These are phyloP conservation scores for Oreochromis grahami DNA, from an alignment of 2,797 vertebrate species.

Conservation along the genomic window DNA sequence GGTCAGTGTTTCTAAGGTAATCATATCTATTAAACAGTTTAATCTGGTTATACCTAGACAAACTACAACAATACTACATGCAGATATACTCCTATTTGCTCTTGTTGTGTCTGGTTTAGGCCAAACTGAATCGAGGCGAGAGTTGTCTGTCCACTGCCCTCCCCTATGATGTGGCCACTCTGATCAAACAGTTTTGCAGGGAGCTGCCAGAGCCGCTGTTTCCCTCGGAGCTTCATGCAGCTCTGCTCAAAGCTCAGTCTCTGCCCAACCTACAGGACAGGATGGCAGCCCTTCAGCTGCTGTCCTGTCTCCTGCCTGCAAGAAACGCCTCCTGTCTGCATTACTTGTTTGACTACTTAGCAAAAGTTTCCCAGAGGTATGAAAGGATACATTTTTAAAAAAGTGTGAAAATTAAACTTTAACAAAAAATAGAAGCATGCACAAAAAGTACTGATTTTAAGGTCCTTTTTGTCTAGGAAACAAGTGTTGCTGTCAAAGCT, in stretches of 20 bases:
- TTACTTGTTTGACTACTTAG: conserved; percentile 87
- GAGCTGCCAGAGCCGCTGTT: conserved; percentile 85
- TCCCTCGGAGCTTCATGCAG: conserved; percentile 78
- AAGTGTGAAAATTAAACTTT: neutral
- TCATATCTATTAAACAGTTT: neutral
- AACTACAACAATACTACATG: neutral
- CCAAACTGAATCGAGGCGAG: conserved; percentile 78
- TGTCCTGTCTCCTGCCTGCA: conserved; percentile 83
- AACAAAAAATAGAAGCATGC: neutral
- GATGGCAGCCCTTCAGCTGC: conserved; percentile 80
- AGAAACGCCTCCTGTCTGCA: conserved; percentile 74
- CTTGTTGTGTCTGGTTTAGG: conserved; percentile 31
- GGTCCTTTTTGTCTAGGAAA: neutral
- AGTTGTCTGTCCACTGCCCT: conserved; percentile 75
- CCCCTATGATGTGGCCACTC: conserved; percentile 85
- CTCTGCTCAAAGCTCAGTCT: conserved; percentile 82
- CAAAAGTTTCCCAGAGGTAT: conserved; percentile 82
- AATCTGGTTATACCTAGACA: neutral
- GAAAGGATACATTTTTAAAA: neutral
- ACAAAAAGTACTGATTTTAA: neutral
- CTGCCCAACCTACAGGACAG: conserved; percentile 68
- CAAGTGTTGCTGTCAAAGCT: neutral
- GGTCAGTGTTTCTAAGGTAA: neutral
- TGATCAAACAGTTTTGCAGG: conserved; percentile 89
- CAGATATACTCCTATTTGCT: neutral